Conservation (phyloP, 2,113 vertebrate genomes). For the Dermatemys mawii region DNA sequence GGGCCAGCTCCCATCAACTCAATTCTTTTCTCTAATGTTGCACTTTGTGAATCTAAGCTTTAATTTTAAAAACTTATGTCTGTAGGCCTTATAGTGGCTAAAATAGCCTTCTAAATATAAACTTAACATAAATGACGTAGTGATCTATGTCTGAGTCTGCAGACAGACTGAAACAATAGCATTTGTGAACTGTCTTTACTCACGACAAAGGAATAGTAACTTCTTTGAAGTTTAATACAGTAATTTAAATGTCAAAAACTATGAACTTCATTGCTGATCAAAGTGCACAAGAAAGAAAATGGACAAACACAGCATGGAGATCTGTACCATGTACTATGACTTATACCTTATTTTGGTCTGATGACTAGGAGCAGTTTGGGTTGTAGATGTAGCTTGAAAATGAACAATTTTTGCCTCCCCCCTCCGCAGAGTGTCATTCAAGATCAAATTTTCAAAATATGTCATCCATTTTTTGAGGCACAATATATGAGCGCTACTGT, state of each 20-base stretch:
- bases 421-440: background rate
- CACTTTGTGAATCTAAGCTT: background rate
- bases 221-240: background rate
- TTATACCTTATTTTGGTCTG: constrained; percentile 29
- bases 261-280: background rate
- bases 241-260: background rate
- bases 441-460: background rate
- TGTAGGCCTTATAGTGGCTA: background rate
- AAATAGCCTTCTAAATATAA: background rate
- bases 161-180: background rate
- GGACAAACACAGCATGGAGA: background rate
- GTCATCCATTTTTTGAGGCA: constrained; percentile 42
- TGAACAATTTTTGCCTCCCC: background rate
- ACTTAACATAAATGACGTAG: background rate
- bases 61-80: background rate
- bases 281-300: background rate
- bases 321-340: background rate
- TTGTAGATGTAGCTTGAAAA: background rate
- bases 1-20: background rate
- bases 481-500: constrained; percentile 17
- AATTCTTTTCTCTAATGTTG: background rate
- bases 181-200: background rate
- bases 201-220: background rate
- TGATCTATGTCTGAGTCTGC: background rate
- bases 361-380: constrained; percentile 20